These are phyloP conservation scores for Mus musculus DNA, from an alignment of 2,113 vertebrate species.

Conservation along the genomic window GRCm39 chr8:114815501-114816000, in stretches of 20 bases:
- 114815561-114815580: fast-evolving
- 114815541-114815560: not conserved
- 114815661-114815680: not conserved
- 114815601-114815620: constrained; percentile 11
- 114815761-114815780: constrained; percentile 11
- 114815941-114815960: constrained; percentile 41
- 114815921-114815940: constrained; percentile 60
- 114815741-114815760: constrained; percentile 58
- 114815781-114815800: constrained; percentile 14
- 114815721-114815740: not conserved
- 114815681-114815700: constrained; percentile 4
- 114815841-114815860: too few relatives aligned
- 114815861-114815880: not conserved
- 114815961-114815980: constrained; percentile 54
- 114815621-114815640: not conserved
- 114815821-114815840: constrained; percentile 30
- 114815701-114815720: not conserved
- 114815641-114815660: not conserved
- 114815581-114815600: constrained; percentile 22
- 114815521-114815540: constrained; percentile 14
- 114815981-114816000: not conserved
- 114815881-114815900: constrained; percentile 44
- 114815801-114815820: constrained; percentile 75
- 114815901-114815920: constrained; percentile 77
- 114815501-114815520: not conserved